Evolutionary conservation across 2,113 vertebrate species (phyloP), one percentile per base, ranked within the genome.

Genomic region (Sorex araneus): DNA sequence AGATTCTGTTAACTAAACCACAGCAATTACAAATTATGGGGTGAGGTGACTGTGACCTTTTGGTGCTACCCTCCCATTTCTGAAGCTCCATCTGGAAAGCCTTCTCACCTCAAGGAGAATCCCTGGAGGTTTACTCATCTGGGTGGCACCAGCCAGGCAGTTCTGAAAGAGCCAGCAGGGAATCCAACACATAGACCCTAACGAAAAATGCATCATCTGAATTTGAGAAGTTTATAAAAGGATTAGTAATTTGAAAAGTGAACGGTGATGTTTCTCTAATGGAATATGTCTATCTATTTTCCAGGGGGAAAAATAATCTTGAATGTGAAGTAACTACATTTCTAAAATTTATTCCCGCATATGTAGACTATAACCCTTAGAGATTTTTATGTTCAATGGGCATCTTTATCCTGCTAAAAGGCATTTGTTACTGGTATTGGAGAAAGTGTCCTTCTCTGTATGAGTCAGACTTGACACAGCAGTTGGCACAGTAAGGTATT

Each of bases 171-270:
- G 40, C 40, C 40, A 40, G 40, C 40, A 40, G 40, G 40, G 40
- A 40, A 60, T 21, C 21, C 57, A 60, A 21, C 57, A 16, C 57
- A 16, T 9, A 63, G 18, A 63, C 60, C 60, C 60, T 63, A 19
- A 63, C 19, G 25, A 78, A 84, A 50, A 50, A 64, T 30, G 3
- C 7, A 45, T 88, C 50, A 50, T 16, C 23, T 34, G 92, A 84
- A 89, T 76, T 8, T 40, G 70, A 60, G 6, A 86, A 64, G 73
- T 95, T 87, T 66, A 47, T 64, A 78, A 88, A 69, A 64, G 40
- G 45, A 92, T 78, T 30, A 23, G 32, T 2, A 84, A 60, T 3
- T 16, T 81, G 60, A 66, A 87, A 92, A 54, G 13, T 67, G 23
- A 83, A 67, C 34, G 66, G 83, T 70, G 89, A 64, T 87, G 30